Percentiles rank a stretch among this genome's conserved stretches.
Conservation (phyloP, 2,797 vertebrate genomes). For the Acanthornis magna region DNA sequence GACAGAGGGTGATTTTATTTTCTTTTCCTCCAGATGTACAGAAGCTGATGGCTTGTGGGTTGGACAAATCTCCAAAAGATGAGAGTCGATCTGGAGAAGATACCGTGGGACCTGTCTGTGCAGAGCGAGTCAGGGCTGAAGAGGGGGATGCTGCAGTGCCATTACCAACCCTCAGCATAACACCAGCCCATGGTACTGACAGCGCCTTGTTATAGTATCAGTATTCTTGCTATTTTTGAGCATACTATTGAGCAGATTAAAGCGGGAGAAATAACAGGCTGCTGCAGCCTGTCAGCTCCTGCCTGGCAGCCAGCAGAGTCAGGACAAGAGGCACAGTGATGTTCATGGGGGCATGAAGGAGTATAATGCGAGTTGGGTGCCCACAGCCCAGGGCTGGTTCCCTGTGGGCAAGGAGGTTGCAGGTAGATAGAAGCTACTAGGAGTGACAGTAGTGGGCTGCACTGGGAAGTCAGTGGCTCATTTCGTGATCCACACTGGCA, state of each 20-base stretch:
- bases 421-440: background rate
- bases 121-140: slow-evolving; percentile 7
- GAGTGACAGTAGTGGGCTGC: background rate
- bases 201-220: background rate
- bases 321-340: background rate
- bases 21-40: slow-evolving; percentile 80
- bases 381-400: background rate
- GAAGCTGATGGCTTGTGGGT: slow-evolving; percentile 78
- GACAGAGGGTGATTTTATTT: background rate
- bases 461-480: fast-evolving
- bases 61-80: slow-evolving; percentile 71
- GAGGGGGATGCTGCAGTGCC: slow-evolving; percentile 43
- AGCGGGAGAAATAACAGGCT: background rate
- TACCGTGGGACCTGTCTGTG: background rate
- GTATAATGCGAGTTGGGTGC: background rate
- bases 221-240: background rate
- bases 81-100: slow-evolving; percentile 30
- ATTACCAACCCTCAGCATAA: slow-evolving; percentile 72
- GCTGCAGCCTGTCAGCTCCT: background rate
- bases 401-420: background rate
- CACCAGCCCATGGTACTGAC: slow-evolving; percentile 72
- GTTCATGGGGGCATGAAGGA: background rate
- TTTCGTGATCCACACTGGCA: background rate
- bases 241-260: background rate
- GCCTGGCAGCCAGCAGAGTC: background rate